Evolutionary conservation across 2,888 invertebrate genomes (phyloP), one percentile per base, ranked within the genome.

Genomic region (Timema cristinae): DNA sequence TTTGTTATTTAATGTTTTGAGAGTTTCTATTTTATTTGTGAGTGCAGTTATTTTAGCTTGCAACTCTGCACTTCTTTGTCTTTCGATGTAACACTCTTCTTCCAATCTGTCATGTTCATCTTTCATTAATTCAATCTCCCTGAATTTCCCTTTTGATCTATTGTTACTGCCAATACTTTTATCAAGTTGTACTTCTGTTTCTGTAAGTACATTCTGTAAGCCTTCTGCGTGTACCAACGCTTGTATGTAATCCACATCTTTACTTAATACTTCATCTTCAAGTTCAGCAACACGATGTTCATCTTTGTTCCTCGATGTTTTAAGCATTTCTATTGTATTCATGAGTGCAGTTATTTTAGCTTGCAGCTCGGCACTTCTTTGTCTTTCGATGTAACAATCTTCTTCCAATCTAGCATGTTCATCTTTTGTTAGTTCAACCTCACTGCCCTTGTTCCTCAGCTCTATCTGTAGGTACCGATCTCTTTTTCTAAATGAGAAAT

Each of bases 401-500:
- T 56, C n/a, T 50, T 32, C 32, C 49, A 61, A 13, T 15, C 61
- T 50, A 5, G 32, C 15, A 10, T 52, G 61, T 47, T 69, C 72
- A 56, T 66, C 66, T 50, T 69, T 52, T 48, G 66, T 16, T 49
- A 51, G 50, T 8, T n/a, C 59, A 13, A 71, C 51, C 47, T 68
- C 50, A 47, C 16, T 50, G 16, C 51, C 68, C 50, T 11, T 71
- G 49, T 69, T 48, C 67, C 56, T 48, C 13, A 69, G 47, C n/a
- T 67, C 59, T 47, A 67, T 11, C 51, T 67, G 50, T 16, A 61
- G 49, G 50, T 13, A 13, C 9, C 13, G 8, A 67, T 59, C n/a
- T 72, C 68, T 67, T 68, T 63, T 51, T 81, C 80, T 49, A 80
- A 79, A 0, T 82, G 81, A 1, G 76, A 69, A 10, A 82, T 54